These are phyloP conservation scores for Meteorus sp. DNA, from an alignment of 1,140 invertebrate species.

Conservation along the genomic window DNA sequence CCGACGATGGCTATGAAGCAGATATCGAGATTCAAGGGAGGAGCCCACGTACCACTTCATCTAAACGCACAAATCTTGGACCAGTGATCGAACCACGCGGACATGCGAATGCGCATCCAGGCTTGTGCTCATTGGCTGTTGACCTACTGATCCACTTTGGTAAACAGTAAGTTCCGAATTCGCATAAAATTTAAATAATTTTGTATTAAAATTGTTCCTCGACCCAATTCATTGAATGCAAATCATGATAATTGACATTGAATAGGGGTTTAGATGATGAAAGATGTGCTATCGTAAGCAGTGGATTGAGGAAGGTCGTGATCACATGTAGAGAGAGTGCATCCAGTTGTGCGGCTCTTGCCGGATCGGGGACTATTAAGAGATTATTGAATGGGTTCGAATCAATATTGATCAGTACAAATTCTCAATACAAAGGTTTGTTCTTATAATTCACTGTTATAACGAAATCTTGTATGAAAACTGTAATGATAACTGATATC, in stretches of 20 bases:
- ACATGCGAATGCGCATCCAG: conserved; percentile 59
- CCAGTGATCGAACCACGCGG: conserved; percentile 41
- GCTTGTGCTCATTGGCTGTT: conserved; percentile 64
- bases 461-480: conserved; percentile 4
- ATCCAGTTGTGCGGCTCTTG: conserved; percentile 53
- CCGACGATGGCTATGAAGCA: conserved; percentile 67
- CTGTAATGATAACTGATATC: neutral
- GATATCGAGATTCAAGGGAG: conserved; percentile 57
- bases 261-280: conserved; percentile 49
- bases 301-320: conserved; percentile 47
- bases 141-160: conserved; percentile 65
- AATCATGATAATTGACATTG: conserved; percentile 9
- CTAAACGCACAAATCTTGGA: conserved; percentile 37
- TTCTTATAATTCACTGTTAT: neutral
- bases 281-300: conserved; percentile 41
- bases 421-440: conserved; percentile 46
- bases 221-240: too few species aligned
- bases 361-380: conserved; percentile 50
- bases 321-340: conserved; percentile 55
- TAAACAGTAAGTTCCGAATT: conserved; percentile 54
- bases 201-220: neutral
- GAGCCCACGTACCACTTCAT: conserved; percentile 29
- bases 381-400: conserved; percentile 54
- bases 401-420: conserved; percentile 40
- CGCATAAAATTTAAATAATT: conserved; percentile 3